phyloP scores from a whole-genome alignment of 2,113 vertebrate genomes.

The Paratilapia polleni region DNA sequence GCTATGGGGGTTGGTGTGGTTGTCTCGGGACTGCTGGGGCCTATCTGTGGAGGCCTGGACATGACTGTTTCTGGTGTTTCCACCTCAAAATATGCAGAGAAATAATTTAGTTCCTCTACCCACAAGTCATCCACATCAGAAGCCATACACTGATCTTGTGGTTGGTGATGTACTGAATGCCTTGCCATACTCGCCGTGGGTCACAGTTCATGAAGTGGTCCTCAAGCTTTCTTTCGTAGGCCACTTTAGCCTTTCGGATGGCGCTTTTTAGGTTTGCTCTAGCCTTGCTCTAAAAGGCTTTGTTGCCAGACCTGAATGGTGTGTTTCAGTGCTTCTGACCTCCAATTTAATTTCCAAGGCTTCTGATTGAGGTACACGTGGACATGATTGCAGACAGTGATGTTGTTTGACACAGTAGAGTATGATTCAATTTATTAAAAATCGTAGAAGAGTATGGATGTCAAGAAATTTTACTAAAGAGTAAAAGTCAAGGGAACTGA shows the following conservation, averaged over 20 bases:
- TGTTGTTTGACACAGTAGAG: background rate
- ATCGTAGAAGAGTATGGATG: too few species aligned
- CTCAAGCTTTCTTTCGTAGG: background rate
- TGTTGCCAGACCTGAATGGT: background rate
- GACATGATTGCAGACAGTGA: background rate
- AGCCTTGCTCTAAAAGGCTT: background rate
- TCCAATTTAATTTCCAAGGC: background rate
- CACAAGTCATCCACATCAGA: background rate
- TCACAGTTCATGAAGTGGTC: background rate
- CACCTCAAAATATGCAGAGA: too few species aligned
- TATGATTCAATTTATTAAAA: too few species aligned
- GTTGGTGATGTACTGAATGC: background rate
- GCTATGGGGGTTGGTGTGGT: background rate
- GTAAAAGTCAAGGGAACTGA: too few species aligned
- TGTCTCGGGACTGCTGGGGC: background rate
- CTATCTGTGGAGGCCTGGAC: background rate
- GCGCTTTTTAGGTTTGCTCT: background rate
- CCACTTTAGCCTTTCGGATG: background rate
- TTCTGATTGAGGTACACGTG: background rate
- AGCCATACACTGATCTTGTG: background rate
- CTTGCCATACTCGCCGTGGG: fast-evolving
- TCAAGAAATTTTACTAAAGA: too few species aligned
- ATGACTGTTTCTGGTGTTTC: too few species aligned
- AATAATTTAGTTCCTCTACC: background rate
- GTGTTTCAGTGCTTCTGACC: background rate